Evolutionary conservation across 2,797 vertebrate genomes (phyloP), one percentile per base, ranked within the genome.

Genomic region (Anabacerthia variegaticeps): DNA sequence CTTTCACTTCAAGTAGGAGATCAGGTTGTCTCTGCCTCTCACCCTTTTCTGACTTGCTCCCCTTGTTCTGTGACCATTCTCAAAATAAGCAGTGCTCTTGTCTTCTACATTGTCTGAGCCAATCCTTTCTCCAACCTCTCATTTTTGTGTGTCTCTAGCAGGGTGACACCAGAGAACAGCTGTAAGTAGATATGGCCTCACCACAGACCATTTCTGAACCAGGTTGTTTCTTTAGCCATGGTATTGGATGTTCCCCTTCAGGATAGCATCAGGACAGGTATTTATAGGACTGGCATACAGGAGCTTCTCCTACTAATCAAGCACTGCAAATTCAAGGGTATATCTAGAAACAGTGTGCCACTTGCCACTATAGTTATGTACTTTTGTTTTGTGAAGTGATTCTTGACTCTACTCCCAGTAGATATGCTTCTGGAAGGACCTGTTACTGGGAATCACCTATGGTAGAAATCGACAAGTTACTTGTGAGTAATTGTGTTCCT

Each of bases 101-200:
- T 15, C 26, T 49, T 27, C 52, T 17, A 1, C 12, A 1, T 12
- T 63, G 34, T 2, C 20, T 63, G 74, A 65, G 24, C 20, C 27
- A 24, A 20, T 51, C 19, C 52, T 63, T n/a, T 32, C 12, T 16
- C 54, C 56, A 61, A 0, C 3, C 30, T 63, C 36, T 61, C 6
- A 3, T 26, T 56, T 90, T 75, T 23, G 12, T 26, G 12, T 66
- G 6, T 69, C 22, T 59, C 15, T 41, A 58, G 24, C 27, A 56
- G 58, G 36, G 28, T 65, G 27, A 37, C 5, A 32, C 24, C 16
- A 44, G 37, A 15, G 32, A 41, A 7, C 19, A 76, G 51, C 27
- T 3, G 1, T 4, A 30, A 28, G 11, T 5, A 66, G 30, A 3
- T 49, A 1, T 0, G 3, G 19, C 32, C 32, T 67, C 43, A n/a